Conservation (phyloP, 2,888 invertebrate species). For the Eledona agricola region DNA sequence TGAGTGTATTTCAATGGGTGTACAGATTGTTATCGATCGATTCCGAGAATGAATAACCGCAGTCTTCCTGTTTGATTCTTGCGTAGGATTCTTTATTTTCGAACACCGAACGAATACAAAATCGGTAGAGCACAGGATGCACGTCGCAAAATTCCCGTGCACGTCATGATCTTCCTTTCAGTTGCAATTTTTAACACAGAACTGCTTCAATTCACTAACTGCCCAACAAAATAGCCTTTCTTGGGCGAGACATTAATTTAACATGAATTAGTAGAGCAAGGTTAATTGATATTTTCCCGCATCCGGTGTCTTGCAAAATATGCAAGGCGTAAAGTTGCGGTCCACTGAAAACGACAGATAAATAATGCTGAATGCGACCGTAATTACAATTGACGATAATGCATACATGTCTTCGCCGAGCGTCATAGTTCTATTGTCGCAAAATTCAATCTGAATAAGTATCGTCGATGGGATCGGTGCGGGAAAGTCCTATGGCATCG, state of each 20-base stretch:
- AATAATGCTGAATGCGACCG: conserved; percentile 7
- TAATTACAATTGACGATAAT: conserved; percentile 5
- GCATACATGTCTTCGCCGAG: too few species aligned
- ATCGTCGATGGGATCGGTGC: background rate
- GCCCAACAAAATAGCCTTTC: too few species aligned
- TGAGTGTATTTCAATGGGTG: too few species aligned
- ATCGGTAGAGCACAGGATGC: too few species aligned
- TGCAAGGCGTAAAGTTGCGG: conserved; percentile 18
- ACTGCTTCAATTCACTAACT: too few species aligned
- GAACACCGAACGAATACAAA: conserved; percentile 10
- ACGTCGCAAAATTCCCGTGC: too few species aligned
- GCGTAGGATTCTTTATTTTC: conserved; percentile 7
- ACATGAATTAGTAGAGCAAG: conserved; percentile 8
- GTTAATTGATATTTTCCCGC: conserved; percentile 16
- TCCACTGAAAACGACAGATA: conserved; percentile 6
- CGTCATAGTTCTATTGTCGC: conserved; percentile 14
- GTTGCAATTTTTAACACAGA: background rate
- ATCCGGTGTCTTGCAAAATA: conserved; percentile 23
- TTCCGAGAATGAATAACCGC: conserved; percentile 25
- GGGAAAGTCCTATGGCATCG: background rate
- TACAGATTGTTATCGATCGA: too few species aligned
- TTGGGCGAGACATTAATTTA: too few species aligned
- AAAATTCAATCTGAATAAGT: too few species aligned
- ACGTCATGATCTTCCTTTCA: too few species aligned
- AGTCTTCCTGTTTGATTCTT: conserved; percentile 24